Evolutionary conservation across 2,113 vertebrate genomes (phyloP), one percentile per base, ranked within the genome.

Genomic region (Channa argus): DNA sequence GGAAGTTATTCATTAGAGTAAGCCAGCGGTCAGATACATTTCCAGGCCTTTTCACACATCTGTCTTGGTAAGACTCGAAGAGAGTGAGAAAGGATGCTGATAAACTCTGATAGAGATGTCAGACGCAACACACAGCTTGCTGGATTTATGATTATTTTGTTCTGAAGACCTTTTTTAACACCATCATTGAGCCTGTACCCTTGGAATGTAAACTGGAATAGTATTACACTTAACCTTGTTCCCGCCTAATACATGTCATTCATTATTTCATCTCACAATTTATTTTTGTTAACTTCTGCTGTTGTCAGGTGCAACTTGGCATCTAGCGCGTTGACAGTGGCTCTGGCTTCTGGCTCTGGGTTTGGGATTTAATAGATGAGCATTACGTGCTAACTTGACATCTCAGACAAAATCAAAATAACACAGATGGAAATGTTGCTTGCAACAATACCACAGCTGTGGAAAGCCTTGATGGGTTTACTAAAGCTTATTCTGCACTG

Each of bases 81-180:
- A 90, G 95, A 96, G 96, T 96, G 95, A 96, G 96, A 96, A 97
- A 95, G 96, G 96, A 97, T 96, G 96, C 96, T 98, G 97, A 98
- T 99, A 96, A 96, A 95, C 96, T 96, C 95, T 98, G 97, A 99
- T 99, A 99, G 97, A 97, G 96, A 97, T 96, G 98, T 97, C 98
- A 99, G 95, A 74, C 94, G 96, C 96, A 97, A 98, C 96, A 96
- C 97, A 96, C 96, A 94, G 96, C 96, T 94, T 94, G 95, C 94
- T 94, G 95, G 96, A 99, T 99, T 99, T 99, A 99, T 97, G 93
- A 95, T 96, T 98, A 98, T 97, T 98, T 99, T 98, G 96, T 99
- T 98, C 97, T 95, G 92, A 96, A 97, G 97, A 98, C 96, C 97
- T 98, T 97, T 97, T 96, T 94, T 90, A 94, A 92, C 89, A 88